Conservation (phyloP, 2,888 invertebrate species). For the Margaritifera margaritifera region DNA sequence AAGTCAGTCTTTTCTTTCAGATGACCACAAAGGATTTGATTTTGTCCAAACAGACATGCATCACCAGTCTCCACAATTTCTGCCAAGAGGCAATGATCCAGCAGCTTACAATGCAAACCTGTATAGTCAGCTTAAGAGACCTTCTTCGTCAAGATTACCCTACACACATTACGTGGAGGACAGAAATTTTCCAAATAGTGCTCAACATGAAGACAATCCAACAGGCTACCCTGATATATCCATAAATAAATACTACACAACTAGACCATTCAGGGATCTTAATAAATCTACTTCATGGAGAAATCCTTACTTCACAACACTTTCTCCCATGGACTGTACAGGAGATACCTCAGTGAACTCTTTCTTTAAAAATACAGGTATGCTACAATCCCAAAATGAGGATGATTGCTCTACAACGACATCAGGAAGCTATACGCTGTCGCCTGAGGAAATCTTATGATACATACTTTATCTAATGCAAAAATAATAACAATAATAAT, state of each 20-base stretch:
- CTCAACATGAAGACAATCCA: too few relatives aligned
- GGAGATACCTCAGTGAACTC: constrained; percentile 37
- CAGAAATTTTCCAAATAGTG: too few relatives aligned
- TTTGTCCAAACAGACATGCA: constrained; percentile 37
- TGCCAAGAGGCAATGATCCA: too few relatives aligned
- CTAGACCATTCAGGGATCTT: too few relatives aligned
- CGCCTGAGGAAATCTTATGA: constrained; percentile 40
- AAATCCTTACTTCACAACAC: constrained; percentile 20
- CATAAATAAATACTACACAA: too few relatives aligned
- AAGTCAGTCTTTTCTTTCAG: constrained; percentile 26
- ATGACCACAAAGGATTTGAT: constrained; percentile 48
- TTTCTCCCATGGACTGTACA: constrained; percentile 34
- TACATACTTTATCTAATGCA: not conserved
- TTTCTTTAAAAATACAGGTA: constrained; percentile 35
- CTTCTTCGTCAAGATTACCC: too few relatives aligned
- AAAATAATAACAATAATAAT: too few relatives aligned
- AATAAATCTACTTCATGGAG: constrained; percentile 24
- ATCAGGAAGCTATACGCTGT: constrained; percentile 35
- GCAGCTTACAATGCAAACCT: too few relatives aligned
- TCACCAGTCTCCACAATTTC: constrained; percentile 7
- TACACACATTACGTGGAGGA: too few relatives aligned
- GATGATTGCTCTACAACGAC: constrained; percentile 39
- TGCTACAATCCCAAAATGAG: constrained; percentile 25
- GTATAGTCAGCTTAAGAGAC: too few relatives aligned
- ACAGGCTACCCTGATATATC: too few relatives aligned